Evolutionary conservation across 1,140 invertebrate genomes (phyloP).

Genomic region (Sipha flava): DNA sequence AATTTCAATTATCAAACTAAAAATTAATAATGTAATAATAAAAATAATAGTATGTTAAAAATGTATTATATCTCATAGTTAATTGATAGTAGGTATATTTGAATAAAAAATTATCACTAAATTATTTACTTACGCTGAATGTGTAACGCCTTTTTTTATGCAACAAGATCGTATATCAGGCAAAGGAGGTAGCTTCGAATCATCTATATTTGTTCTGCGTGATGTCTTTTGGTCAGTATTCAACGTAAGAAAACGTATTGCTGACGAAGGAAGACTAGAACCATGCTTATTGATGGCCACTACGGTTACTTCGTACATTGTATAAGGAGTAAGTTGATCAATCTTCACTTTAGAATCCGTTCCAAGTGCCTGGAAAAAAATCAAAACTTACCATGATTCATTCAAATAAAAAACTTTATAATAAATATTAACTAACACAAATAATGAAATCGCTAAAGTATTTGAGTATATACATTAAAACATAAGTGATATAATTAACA

Average conservation of each 20-base stretch:
- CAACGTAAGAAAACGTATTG: constrained; percentile 58
- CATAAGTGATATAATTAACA: no score
- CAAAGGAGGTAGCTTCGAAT: constrained; percentile 50
- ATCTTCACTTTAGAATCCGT: constrained; percentile 51
- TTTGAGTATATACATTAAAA: no score
- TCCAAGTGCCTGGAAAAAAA: constrained; percentile 46
- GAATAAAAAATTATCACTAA: no score
- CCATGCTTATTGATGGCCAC: constrained; percentile 63
- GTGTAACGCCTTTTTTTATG: constrained; percentile 58
- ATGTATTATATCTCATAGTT: no score
- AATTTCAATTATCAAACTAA: no score
- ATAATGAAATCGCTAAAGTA: no score
- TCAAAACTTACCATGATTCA: no score
- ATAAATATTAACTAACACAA: no score
- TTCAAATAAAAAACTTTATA: no score
- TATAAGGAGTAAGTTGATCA: constrained; percentile 56
- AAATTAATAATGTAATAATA: no score
- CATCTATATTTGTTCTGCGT: constrained; percentile 44
- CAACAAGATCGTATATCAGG: constrained; percentile 68
- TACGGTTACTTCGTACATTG: constrained; percentile 72
- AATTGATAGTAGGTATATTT: no score
- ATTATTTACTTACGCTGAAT: constrained; percentile 47
- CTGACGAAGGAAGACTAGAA: constrained; percentile 61
- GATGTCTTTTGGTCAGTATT: constrained; percentile 52
- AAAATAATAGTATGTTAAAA: no score